Evolutionary conservation across 2,113 vertebrate species (phyloP).

Genomic region (Dromiciops gliroides): DNA sequence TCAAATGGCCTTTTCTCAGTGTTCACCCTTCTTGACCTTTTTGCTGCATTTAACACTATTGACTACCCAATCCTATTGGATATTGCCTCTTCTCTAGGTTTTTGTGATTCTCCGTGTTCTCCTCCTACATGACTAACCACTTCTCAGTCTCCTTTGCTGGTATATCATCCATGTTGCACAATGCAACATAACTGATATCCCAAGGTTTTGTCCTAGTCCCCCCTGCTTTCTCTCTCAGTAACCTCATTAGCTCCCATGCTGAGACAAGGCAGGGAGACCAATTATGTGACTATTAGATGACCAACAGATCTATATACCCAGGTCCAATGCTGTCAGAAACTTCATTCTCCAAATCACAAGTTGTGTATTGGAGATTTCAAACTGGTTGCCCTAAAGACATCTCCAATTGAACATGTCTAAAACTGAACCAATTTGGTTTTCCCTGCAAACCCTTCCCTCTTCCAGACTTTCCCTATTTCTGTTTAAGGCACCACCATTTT

Average conservation of each 20-base stretch:
- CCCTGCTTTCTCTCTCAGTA: neutral
- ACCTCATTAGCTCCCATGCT: neutral
- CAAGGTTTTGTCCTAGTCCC: neutral
- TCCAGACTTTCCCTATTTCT: neutral
- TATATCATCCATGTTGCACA: neutral
- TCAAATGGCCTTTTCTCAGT: neutral
- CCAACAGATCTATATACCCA: neutral
- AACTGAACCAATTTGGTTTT: neutral
- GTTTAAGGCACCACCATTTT: neutral
- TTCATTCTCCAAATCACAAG: neutral
- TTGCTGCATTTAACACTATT: neutral
- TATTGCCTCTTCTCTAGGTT: neutral
- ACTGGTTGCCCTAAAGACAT: neutral
- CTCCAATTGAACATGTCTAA: neutral
- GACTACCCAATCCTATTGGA: neutral
- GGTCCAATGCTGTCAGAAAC: neutral
- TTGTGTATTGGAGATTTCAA: neutral
- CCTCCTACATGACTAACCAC: neutral
- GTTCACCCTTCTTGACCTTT: neutral
- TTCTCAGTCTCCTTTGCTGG: neutral
- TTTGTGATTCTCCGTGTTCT: neutral
- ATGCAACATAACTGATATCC: neutral
- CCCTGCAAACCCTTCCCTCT: neutral
- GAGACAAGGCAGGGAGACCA: neutral
- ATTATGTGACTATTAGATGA: neutral